phyloP scores from a whole-genome alignment of 2,113 vertebrate genomes.

The Hippocampus comes region DNA sequence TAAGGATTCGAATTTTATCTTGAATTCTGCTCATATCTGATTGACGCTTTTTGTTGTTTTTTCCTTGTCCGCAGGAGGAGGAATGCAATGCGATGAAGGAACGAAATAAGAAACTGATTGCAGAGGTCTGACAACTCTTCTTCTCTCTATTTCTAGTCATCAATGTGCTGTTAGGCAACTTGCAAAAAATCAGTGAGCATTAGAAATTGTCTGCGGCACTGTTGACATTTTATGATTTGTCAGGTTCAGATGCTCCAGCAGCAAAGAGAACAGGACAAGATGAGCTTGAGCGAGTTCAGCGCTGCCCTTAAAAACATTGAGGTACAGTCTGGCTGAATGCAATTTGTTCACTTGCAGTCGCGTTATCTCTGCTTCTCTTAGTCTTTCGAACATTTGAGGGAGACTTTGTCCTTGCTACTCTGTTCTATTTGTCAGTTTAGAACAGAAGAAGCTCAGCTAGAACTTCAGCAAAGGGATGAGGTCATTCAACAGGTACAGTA shows the following conservation, averaged over 20 bases:
- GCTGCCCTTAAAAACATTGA: slow-evolving; percentile 23
- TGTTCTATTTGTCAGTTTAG: slow-evolving; percentile 28
- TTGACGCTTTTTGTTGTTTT: neutral
- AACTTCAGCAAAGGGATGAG: slow-evolving; percentile 43
- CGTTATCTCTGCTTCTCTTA: neutral
- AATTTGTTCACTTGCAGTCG: neutral
- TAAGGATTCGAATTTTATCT: neutral
- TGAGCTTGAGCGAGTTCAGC: slow-evolving; percentile 18
- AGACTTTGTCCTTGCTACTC: neutral
- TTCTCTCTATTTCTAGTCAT: neutral
- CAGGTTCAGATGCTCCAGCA: slow-evolving; percentile 40
- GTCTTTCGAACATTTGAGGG: neutral
- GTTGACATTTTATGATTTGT: neutral
- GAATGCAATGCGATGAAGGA: slow-evolving; percentile 25
- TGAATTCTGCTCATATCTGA: neutral
- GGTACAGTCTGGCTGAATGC: slow-evolving; percentile 26
- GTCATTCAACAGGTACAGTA: slow-evolving; percentile 45
- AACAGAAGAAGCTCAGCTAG: slow-evolving; percentile 41
- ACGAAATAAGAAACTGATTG: slow-evolving; percentile 37
- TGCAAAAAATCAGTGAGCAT: neutral
- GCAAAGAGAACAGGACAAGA: slow-evolving; percentile 29
- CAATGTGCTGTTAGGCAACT: neutral
- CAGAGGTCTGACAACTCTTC: slow-evolving; percentile 30
- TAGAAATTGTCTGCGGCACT: neutral
- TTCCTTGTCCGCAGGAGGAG: slow-evolving; percentile 41